Evolutionary conservation across 2,113 vertebrate genomes (phyloP).

Genomic region (Trochalopteron elliotii): DNA sequence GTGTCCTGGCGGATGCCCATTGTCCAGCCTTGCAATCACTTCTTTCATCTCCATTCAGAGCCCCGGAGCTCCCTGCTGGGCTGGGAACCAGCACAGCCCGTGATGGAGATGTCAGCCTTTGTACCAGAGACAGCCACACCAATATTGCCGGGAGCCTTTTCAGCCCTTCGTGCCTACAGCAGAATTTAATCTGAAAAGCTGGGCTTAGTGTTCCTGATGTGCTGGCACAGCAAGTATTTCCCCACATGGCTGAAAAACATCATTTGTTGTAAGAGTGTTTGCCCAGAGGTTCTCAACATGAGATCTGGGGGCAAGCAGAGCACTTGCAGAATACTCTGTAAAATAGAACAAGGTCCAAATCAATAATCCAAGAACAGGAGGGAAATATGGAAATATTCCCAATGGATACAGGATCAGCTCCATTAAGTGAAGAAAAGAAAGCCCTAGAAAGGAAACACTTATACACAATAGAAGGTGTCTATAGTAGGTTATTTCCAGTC

Average conservation of each 20-base stretch:
- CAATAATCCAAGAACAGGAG: background rate
- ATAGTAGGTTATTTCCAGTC: background rate
- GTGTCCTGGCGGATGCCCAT: background rate
- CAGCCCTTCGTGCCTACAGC: background rate
- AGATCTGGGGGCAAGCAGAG: background rate
- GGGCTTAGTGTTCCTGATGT: background rate
- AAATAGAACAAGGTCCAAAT: background rate
- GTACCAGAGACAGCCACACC: background rate
- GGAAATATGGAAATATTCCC: background rate
- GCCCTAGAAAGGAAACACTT: background rate
- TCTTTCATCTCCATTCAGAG: background rate
- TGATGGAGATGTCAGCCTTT: background rate
- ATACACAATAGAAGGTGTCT: background rate
- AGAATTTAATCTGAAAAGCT: background rate
- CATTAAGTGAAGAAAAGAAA: background rate
- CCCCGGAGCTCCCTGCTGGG: background rate
- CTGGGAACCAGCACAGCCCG: background rate
- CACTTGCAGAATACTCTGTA: background rate
- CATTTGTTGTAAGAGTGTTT: background rate
- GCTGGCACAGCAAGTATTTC: conserved; percentile 1
- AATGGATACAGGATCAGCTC: background rate
- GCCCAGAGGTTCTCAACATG: background rate
- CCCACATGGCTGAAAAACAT: background rate
- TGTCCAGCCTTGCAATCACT: background rate
- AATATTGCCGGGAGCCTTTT: background rate